Evolutionary conservation across 30 jellyfish, hydroid and myxozoan genomes (phyloP).

Genomic region (Rhopilema esculentum): DNA sequence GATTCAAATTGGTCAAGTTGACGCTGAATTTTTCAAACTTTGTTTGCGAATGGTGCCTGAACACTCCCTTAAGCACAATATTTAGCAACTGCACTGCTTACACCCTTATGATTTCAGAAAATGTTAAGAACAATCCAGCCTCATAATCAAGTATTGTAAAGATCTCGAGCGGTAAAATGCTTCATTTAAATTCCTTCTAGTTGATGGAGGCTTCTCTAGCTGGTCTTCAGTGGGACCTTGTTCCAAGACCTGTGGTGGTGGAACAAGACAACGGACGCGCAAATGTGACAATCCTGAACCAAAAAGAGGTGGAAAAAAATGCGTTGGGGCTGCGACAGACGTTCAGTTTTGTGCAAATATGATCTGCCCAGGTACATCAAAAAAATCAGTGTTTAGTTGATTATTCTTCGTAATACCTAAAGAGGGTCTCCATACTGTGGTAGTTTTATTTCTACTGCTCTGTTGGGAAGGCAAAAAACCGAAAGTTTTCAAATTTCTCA

Average conservation of each 20-base stretch:
- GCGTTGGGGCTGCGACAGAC: not conserved
- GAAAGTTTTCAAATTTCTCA: too few species aligned
- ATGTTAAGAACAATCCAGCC: too few species aligned
- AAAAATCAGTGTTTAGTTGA: not conserved
- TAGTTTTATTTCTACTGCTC: too few species aligned
- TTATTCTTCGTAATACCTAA: not conserved
- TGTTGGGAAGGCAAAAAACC: too few species aligned
- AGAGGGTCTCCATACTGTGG: not conserved
- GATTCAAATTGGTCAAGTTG: too few species aligned
- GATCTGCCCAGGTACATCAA: not conserved
- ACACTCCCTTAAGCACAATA: too few species aligned
- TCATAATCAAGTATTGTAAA: too few species aligned
- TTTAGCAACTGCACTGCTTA: too few species aligned
- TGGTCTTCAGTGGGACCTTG: slow-evolving; percentile 45
- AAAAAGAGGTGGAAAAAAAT: not conserved
- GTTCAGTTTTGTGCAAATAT: not conserved
- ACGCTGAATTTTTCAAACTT: too few species aligned
- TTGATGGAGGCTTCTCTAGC: slow-evolving; percentile 18
- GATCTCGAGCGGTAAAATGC: too few species aligned
- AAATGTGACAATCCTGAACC: slow-evolving; percentile 37
- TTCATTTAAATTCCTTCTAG: not conserved
- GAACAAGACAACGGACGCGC: slow-evolving; percentile 7
- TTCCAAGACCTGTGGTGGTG: slow-evolving; percentile 48
- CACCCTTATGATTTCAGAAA: too few species aligned
- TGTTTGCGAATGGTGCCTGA: too few species aligned